Evolutionary conservation across 2,888 invertebrate species (phyloP).

Genomic region (Drosophila pegasa): DNA sequence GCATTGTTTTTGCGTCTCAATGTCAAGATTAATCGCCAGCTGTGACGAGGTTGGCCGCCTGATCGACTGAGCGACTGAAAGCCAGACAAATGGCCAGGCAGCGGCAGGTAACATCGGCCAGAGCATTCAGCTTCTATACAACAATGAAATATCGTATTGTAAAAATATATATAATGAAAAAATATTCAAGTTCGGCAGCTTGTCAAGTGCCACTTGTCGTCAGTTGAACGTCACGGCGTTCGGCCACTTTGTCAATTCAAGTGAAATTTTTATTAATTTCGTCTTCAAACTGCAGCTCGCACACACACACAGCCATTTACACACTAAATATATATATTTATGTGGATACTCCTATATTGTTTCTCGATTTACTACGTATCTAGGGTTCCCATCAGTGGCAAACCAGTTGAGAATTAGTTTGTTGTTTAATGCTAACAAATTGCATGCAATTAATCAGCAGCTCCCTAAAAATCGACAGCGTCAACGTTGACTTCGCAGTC

Average conservation of each 20-base stretch:
- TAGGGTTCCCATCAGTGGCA: conserved; percentile 63
- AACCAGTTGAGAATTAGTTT: conserved; percentile 68
- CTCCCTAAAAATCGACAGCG: conserved; percentile 47
- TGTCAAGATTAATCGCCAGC: conserved; percentile 81
- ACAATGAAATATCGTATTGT: conserved; percentile 74
- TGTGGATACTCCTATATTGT: conserved; percentile 15
- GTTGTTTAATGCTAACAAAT: conserved; percentile 76
- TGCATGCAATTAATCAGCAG: conserved; percentile 73
- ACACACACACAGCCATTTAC: conserved; percentile 16
- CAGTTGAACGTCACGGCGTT: conserved; percentile 80
- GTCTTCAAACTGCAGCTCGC: conserved; percentile 68
- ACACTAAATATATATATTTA: conserved; percentile 12
- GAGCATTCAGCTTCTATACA: conserved; percentile 67
- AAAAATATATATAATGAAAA: conserved; percentile 36
- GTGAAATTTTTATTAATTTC: conserved; percentile 83
- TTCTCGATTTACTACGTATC: conserved; percentile 25
- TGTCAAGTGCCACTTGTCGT: conserved; percentile 82
- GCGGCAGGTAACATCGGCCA: conserved; percentile 50
- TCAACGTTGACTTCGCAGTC: neutral
- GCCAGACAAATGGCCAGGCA: conserved; percentile 39
- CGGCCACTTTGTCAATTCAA: conserved; percentile 82
- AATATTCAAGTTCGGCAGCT: conserved; percentile 80
- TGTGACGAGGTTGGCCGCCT: conserved; percentile 72
- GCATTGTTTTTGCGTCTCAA: conserved; percentile 62
- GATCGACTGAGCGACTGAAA: conserved; percentile 34